These are phyloP conservation scores for Cotesia typhae DNA, from an alignment of 1,140 invertebrate species.

Conservation along the genomic window DNA sequence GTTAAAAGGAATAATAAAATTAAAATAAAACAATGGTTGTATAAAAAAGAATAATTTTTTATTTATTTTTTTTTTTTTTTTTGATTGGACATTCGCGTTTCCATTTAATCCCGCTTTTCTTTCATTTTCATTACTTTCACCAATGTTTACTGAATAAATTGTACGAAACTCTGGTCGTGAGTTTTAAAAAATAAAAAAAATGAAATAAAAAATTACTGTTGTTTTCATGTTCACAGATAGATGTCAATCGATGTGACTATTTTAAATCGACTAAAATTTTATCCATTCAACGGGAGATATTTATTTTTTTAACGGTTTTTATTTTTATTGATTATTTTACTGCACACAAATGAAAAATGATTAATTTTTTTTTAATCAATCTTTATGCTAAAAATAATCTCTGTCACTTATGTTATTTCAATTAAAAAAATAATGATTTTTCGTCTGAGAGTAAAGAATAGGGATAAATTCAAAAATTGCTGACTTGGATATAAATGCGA, in stretches of 20 bases:
- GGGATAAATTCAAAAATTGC: slow-evolving; percentile 50
- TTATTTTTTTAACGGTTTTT: too few relatives aligned
- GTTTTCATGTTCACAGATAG: neutral
- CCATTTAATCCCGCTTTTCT: neutral
- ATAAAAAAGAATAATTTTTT: neutral
- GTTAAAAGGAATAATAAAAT: too few relatives aligned
- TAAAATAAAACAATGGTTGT: too few relatives aligned
- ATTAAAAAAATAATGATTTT: neutral
- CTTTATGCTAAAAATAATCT: neutral
- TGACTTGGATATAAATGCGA: slow-evolving; percentile 54
- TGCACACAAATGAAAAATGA: too few relatives aligned
- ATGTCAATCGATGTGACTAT: neutral
- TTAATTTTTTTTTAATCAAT: too few relatives aligned
- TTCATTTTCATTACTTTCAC: neutral
- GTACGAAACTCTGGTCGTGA: neutral
- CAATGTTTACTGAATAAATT: slow-evolving; percentile 3
- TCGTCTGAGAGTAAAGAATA: slow-evolving; percentile 1
- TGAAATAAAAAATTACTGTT: neutral
- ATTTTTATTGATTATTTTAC: neutral
- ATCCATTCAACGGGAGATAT: too few relatives aligned
- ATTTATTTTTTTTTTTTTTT: slow-evolving; percentile 1
- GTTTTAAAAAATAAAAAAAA: neutral
- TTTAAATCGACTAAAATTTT: neutral
- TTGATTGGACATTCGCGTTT: neutral
- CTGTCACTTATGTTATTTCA: neutral